Evolutionary conservation across 2,113 vertebrate genomes (phyloP), one percentile per base, ranked within the genome.

Genomic region (Chloropsis hardwickii): DNA sequence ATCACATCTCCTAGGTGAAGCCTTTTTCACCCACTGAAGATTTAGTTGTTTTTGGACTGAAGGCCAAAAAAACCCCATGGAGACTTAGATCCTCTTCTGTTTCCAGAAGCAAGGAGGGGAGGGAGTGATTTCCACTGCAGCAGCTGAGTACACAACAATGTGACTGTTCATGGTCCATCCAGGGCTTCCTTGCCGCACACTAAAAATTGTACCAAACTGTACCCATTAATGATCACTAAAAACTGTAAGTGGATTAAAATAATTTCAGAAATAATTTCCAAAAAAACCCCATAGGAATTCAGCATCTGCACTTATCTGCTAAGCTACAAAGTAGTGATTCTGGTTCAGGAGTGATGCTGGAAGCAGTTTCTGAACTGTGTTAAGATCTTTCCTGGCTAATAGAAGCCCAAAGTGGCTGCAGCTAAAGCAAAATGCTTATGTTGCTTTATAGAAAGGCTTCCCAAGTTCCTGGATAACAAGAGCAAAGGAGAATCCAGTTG

Each of bases 111-210:
- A 9, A 60, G 53, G 48, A 81, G 48, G 20, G n/a, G 44, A 83
- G 62, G 39, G 48, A 86, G 44, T 1, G 0, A 25, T 73, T 96
- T 86, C 56, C 25, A 40, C 40, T 9, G 2, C 48, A 72, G 81
- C 50, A 57, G 25, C 9, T 0, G 3, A 50, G 51, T 42, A 44
- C 2, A 0, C 2, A 39, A 28, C 35, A 69, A 13, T 0, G 0
- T 45, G 54, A 87, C 20, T 50, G 66, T 27, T 40, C 3, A 0
- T 29, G 35, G 42, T 54, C 44, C 42, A 58, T 80, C 47, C 8
- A 17, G 45, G 29, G n/a, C 50, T 64, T 53, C 50, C 14, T 42
- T 42, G 11, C 42, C 67, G 73, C 73, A 14, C 5, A 3, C 31
- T 8, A 42, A 44, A 56, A 51, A 14, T 50, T 58, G 15, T 45